phyloP scores from a whole-genome alignment of 1,140 invertebrate species.

The Eueides isabella region DNA sequence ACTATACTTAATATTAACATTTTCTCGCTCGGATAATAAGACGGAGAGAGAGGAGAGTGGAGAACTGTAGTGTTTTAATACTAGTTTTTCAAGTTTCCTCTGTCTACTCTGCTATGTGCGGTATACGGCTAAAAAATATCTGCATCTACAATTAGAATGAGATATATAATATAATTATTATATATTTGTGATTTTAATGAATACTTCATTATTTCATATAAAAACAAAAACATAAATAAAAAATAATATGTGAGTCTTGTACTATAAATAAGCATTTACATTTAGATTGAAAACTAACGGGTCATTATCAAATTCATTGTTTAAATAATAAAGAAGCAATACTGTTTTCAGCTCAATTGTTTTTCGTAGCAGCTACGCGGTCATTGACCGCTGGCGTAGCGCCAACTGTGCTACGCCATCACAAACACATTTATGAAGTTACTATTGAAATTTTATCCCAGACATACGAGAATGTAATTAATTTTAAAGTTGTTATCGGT shows the following conservation, averaged over 20 bases:
- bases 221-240: too few relatives aligned
- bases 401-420: conserved; percentile 36
- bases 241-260: background rate
- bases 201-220: too few relatives aligned
- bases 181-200: too few relatives aligned
- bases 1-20: too few relatives aligned
- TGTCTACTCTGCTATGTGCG: too few relatives aligned
- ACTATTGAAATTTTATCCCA: conserved; percentile 10
- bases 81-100: too few relatives aligned
- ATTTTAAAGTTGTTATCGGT: background rate
- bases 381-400: conserved; percentile 36
- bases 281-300: background rate
- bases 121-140: too few relatives aligned
- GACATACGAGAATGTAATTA: background rate
- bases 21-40: too few relatives aligned
- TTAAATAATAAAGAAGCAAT: background rate
- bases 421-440: conserved; percentile 17
- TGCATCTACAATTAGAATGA: too few relatives aligned
- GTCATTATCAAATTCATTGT: background rate
- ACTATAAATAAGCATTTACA: background rate
- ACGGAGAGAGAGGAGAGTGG: too few relatives aligned
- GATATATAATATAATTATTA: too few relatives aligned
- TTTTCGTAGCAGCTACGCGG: conserved; percentile 38
- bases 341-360: conserved; percentile 15
- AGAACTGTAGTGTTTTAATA: too few relatives aligned